A percentile compares a stretch with the other conserved stretches of the same genome.
These are phyloP conservation scores for Cinara cedri DNA, from an alignment of 2,888 invertebrate species.

Conservation along the genomic window DNA sequence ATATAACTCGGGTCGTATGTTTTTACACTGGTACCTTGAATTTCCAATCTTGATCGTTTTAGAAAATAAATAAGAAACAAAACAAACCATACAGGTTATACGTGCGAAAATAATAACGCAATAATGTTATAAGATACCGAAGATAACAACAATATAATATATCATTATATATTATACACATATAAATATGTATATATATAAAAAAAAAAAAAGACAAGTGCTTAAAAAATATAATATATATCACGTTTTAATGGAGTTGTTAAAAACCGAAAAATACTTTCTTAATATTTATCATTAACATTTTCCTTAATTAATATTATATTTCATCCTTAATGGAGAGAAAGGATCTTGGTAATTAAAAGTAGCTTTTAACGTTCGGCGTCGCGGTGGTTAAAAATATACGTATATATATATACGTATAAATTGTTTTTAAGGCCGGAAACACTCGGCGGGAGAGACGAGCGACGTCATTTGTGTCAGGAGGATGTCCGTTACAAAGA, in stretches of 20 bases:
- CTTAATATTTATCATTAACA: constrained; percentile 42
- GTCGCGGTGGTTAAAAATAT: constrained; percentile 27
- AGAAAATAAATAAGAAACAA: too few species aligned
- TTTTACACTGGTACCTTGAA: too few species aligned
- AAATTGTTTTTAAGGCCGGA: constrained; percentile 54
- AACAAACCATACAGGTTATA: too few species aligned
- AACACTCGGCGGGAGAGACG: constrained; percentile 50
- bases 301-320: constrained; percentile 53
- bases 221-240: too few species aligned
- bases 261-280: background rate
- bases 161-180: background rate
- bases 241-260: background rate
- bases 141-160: background rate
- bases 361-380: constrained; percentile 55
- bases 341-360: constrained; percentile 55
- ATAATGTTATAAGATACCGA: too few species aligned
- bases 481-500: constrained; percentile 53
- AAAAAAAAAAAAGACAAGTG: too few species aligned
- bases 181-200: too few species aligned
- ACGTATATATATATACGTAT: constrained; percentile 35
- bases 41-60: too few species aligned
- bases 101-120: too few species aligned
- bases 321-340: constrained; percentile 48
- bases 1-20: too few species aligned
- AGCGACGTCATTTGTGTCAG: constrained; percentile 45